Base-by-base conservation (phyloP, 2,113 vertebrate genomes). In the Epinephelus lanceolatus region DNA sequence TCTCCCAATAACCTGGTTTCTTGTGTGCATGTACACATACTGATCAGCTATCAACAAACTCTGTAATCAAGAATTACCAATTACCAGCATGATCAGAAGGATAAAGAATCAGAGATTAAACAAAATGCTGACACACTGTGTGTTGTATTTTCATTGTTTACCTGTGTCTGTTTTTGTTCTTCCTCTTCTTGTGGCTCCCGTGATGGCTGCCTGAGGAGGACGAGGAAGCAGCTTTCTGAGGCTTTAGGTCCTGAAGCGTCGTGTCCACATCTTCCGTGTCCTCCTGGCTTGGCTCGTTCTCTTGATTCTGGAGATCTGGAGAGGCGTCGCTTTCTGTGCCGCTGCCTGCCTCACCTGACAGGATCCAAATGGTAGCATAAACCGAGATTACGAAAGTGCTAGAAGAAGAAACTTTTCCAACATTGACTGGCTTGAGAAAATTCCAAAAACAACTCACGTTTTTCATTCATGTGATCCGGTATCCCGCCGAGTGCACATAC, bases 111-210 rank as follows among this genome's bases (percentile, higher is more conserved):
- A 52, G 12, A 71, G 13, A 62, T 37, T 30, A 12, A 40, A 33
- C 4, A 23, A 15, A 33, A 49, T 14, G 78, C 7, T 37, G 30
- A 71, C 27, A 65, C 55, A 21, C 10, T 0, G 0, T 3, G n/a
- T 51, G 42, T 49, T 56, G n/a, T 17, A 40, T 25, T 13, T 61
- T 23, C 5, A 62, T 56, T 55, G 45, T n/a, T 9, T 86, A 99
- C 98, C 98, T 99, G 97, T 99, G 98, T 87, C 98, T 95, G 92
- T 99, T 99, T 96, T 99, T 99, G 94, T 99, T 99, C 96, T 99
- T 99, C 90, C 98, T 89, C 87, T 99, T 99, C 96, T 99, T 99
- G 95, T 99, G 98, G 95, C 97, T 99, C 86, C 97, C 97, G 81
- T 99, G 98, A 89, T 99, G 98, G 81, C 97, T 96, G 82, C 97